Conservation (phyloP, 2,797 vertebrate genomes). For the Myripristis murdjan region DNA sequence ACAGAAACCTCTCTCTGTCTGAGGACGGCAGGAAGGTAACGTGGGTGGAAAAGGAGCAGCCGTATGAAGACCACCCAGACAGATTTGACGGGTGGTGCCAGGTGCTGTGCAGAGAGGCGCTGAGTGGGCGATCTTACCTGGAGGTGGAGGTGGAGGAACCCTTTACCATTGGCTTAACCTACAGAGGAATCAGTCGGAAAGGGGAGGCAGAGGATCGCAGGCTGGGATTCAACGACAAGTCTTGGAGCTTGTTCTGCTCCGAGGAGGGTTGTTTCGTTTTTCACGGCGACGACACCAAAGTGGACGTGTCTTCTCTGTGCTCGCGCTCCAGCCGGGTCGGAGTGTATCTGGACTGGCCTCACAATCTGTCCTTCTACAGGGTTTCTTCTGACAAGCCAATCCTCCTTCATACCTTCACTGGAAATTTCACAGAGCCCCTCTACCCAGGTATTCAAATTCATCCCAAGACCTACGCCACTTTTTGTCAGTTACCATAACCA, state of each 20-base stretch:
- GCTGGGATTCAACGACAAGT: conserved; percentile 34
- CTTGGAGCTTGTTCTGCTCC: conserved; percentile 52
- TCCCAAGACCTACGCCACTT: not conserved
- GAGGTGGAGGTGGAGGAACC: conserved; percentile 18
- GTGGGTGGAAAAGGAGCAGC: conserved; percentile 14
- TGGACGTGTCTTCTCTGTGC: not conserved
- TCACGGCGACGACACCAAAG: accelerated
- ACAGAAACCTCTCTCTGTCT: conserved; percentile 47
- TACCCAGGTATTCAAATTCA: conserved; percentile 39
- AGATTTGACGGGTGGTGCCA: conserved; percentile 10
- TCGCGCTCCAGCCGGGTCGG: conserved; percentile 35
- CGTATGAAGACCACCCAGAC: not conserved
- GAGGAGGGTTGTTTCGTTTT: not conserved
- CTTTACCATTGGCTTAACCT: conserved; percentile 38
- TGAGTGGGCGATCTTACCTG: conserved; percentile 54
- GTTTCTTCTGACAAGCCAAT: conserved; percentile 24
- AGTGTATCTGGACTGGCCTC: conserved; percentile 51
- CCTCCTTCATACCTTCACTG: conserved; percentile 34
- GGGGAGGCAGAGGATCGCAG: not conserved
- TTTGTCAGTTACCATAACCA: not conserved
- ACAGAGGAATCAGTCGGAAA: not conserved
- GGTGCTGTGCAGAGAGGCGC: conserved; percentile 47
- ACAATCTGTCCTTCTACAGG: conserved; percentile 61
- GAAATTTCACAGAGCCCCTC: not conserved
- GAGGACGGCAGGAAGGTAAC: conserved; percentile 50